Conservation (phyloP, 1,140 invertebrate genomes). For the Leucophenga varia region DNA sequence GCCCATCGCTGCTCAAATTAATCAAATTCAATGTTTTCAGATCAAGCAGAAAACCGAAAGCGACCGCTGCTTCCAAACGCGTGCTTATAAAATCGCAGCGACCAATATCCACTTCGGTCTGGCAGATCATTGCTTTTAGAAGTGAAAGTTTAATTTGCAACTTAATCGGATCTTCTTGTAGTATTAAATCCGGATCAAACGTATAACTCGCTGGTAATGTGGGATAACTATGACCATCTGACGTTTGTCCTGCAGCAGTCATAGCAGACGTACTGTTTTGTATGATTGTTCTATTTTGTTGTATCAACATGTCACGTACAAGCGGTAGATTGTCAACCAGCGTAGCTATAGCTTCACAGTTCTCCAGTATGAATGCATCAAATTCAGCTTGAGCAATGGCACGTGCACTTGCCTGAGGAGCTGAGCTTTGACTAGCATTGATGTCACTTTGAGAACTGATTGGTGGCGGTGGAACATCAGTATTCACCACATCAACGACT, state of each 20-base stretch:
- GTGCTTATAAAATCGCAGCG: conserved; percentile 11
- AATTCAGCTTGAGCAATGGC: no score
- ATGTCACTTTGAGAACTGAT: no score
- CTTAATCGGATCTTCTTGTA: conserved; percentile 7
- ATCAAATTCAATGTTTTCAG: conserved; percentile 21
- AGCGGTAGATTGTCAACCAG: no score
- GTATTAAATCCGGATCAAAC: conserved; percentile 18
- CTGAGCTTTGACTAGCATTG: no score
- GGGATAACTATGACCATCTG: no score
- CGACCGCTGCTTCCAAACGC: conserved; percentile 16
- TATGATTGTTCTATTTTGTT: no score
- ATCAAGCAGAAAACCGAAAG: conserved; percentile 21
- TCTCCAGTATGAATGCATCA: no score
- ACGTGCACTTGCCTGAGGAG: no score
- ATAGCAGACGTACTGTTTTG: no score
- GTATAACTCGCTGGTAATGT: conserved; percentile 23
- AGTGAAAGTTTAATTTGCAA: conserved; percentile 13
- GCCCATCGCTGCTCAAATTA: conserved; percentile 14
- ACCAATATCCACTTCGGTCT: conserved; percentile 17
- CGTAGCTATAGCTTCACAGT: no score
- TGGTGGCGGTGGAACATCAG: background rate
- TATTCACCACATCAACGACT: conserved; percentile 5
- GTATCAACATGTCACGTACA: no score
- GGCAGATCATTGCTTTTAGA: conserved; percentile 16
- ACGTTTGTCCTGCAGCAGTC: no score